A percentile compares a stretch with the other conserved stretches of the same genome.
Conservation (phyloP, 2,113 vertebrate genomes). For the Rafetus swinhoei region DNA sequence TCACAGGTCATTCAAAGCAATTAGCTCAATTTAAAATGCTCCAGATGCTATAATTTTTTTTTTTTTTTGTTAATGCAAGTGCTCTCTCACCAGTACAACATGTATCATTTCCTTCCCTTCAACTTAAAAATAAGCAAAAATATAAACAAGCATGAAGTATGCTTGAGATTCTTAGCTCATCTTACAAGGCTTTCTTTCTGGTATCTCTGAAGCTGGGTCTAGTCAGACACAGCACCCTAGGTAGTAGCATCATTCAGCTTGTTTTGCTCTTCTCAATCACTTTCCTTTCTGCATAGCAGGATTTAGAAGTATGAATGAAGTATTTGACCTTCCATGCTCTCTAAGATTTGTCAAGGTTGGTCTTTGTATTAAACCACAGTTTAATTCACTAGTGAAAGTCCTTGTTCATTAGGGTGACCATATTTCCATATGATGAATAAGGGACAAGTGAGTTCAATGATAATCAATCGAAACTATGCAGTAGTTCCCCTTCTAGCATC, state of each 20-base stretch:
- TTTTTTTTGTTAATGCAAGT: slow-evolving; percentile 20
- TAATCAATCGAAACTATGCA: no score
- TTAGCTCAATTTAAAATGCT: slow-evolving; percentile 20
- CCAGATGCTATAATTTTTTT: slow-evolving; percentile 35
- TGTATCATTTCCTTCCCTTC: slow-evolving; percentile 31
- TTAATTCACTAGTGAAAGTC: slow-evolving; percentile 15
- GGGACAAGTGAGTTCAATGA: no score
- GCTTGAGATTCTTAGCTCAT: not conserved
- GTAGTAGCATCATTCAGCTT: not conserved
- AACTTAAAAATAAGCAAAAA: not conserved
- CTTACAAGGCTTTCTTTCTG: not conserved
- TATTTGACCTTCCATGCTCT: not conserved
- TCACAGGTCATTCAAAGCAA: slow-evolving; percentile 29
- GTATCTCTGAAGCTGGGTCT: not conserved
- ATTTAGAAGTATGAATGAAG: not conserved
- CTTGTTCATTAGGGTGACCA: not conserved
- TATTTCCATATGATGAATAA: no score
- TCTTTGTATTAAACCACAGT: not conserved
- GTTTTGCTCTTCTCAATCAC: not conserved
- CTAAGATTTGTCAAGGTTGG: not conserved
- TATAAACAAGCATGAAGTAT: not conserved
- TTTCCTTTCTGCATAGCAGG: not conserved
- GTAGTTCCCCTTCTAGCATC: no score
- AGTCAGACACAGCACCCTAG: not conserved
- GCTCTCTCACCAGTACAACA: not conserved